Base-by-base conservation (phyloP, 2,888 invertebrate species). In the Strigamia maritima region DNA sequence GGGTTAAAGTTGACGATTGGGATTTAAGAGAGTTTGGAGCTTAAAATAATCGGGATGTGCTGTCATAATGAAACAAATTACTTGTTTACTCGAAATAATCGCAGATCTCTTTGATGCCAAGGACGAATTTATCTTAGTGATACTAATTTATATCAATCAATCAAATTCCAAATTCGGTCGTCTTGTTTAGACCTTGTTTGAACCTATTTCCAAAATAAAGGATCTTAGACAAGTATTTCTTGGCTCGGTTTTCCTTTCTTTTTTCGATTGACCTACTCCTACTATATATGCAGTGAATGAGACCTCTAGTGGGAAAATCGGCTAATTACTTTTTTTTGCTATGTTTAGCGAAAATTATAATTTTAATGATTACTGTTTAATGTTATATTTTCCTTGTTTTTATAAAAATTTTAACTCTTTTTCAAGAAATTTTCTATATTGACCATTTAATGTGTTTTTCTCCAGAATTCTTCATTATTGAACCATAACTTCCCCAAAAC, bases 41-140 rank as follows among this genome's bases (percentile, higher is more conserved):
- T 60, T 24, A 60, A 60, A 60, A 60, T 60, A 60, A 60, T 60
- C 60, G 60, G 24, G 22, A 7, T 10, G 10, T 44, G 44, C 44
- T 44, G 44, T n/a, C 16, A n/a, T 44, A 60, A 60, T 60, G 22
- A 60, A 60, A 60, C 60, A 19, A 22, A 60, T 60, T 16, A 60
- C 8, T 60, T 60, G 60, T 60, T 60, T 60, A 60, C 60, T 60
- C 19, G 60, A 60, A 60, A 60, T 60, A 60, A 22, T 22, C 60
- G 22, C 44, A 8, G 22, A 60, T 22, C 60, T 22, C 24, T 60
- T 60, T 60, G 60, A 60, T 60, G 60, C 60, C 60, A 60, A 60
- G 60, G 60, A 60, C 60, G 60, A 60, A 60, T 60, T 60, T 60
- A 60, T 60, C 60, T n/a, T 19, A 60, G 19, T 60, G 60, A 22